A percentile compares a stretch with the other conserved stretches of the same genome.
Evolutionary conservation across 2,113 vertebrate species (phyloP).

Genomic region (Hydropotes inermis): DNA sequence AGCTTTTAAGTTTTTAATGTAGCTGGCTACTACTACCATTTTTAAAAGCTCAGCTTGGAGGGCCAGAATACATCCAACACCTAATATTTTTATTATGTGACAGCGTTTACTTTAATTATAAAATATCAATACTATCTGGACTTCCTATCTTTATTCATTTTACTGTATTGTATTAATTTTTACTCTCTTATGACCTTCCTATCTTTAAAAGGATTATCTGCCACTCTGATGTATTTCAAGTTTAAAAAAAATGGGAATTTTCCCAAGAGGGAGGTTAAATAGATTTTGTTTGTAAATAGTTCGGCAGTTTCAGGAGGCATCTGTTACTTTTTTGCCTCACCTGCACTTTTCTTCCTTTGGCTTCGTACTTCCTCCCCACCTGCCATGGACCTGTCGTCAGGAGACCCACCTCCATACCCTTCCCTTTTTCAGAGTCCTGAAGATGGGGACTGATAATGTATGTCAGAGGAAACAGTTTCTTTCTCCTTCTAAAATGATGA

Average conservation of each 20-base stretch:
- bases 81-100: neutral
- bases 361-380: neutral
- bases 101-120: neutral
- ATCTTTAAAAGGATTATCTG: neutral
- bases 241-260: neutral
- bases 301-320: neutral
- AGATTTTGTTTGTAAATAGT: conserved; percentile 45
- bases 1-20: neutral
- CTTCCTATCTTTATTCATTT: neutral
- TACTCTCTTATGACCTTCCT: neutral
- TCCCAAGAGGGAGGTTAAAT: conserved; percentile 37
- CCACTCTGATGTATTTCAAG: neutral
- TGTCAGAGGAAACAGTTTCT: neutral
- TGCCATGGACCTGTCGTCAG: neutral
- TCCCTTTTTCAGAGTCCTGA: neutral
- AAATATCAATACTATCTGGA: neutral
- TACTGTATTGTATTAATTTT: neutral
- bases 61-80: neutral
- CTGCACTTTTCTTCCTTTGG: neutral
- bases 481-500: neutral
- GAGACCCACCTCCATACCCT: neutral
- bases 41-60: neutral
- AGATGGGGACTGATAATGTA: neutral
- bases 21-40: neutral
- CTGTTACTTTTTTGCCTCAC: neutral